A percentile compares a stretch with the other conserved stretches of the same genome.
Evolutionary conservation across 2,113 vertebrate genomes (phyloP).

Genomic region (Physeter macrocephalus): DNA sequence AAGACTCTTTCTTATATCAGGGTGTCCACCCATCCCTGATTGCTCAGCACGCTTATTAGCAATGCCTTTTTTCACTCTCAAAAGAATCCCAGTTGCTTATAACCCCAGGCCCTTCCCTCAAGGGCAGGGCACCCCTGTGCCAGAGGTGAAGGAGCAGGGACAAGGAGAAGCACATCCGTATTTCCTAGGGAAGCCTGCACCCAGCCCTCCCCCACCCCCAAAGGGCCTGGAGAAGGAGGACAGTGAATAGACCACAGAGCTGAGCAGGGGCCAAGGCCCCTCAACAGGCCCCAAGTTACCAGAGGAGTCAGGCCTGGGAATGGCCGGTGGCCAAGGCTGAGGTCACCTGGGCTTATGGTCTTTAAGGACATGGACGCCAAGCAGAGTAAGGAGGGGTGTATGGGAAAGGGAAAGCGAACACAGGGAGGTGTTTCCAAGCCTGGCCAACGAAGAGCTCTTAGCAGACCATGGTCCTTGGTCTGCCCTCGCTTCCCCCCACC

Average conservation of each 20-base stretch:
- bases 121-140: not conserved
- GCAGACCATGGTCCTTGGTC: not conserved
- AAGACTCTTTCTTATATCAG: not conserved
- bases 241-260: not conserved
- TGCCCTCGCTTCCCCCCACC: not conserved
- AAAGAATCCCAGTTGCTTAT: not conserved
- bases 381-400: not conserved
- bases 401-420: not conserved
- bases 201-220: not conserved
- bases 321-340: conserved; percentile 43
- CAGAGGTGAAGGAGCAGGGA: not conserved
- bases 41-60: not conserved
- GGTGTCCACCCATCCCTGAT: not conserved
- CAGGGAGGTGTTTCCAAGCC: not conserved
- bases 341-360: conserved; percentile 42
- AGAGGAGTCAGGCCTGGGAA: not conserved
- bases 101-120: not conserved
- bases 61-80: not conserved
- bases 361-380: not conserved
- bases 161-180: not conserved
- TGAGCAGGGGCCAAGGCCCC: conserved; percentile 3
- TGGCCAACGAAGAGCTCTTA: not conserved
- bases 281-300: conserved; percentile 13
- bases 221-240: not conserved
- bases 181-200: not conserved